Evolutionary conservation across 1,140 invertebrate genomes (phyloP).

Genomic region (Nebria ingens): DNA sequence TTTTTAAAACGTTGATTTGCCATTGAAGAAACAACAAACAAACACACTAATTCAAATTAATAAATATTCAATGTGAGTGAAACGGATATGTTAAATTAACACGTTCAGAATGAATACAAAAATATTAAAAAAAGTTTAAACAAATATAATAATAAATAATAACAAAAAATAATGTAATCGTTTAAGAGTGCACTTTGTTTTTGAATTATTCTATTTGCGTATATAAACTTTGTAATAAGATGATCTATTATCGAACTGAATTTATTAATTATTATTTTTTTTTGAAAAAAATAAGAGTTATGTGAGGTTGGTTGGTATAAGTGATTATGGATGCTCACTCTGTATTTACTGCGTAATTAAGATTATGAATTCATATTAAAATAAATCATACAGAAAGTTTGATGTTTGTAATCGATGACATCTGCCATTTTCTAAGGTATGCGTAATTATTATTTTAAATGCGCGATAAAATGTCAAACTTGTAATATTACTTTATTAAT

Average conservation of each 20-base stretch:
- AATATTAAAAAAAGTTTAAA: background rate
- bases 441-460: background rate
- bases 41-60: slow-evolving; percentile 1
- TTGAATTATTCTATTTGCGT: background rate
- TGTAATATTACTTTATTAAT: background rate
- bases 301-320: background rate
- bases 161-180: slow-evolving; percentile 2
- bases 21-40: background rate
- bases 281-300: background rate
- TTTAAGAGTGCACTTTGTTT: slow-evolving; percentile 8
- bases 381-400: background rate
- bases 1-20: background rate
- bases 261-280: background rate
- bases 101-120: slow-evolving; percentile 3
- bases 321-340: background rate
- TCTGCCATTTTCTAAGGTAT: background rate
- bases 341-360: background rate
- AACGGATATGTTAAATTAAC: slow-evolving; percentile 1
- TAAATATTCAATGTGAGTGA: slow-evolving; percentile 6
- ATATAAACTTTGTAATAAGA: background rate
- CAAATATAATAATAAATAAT: background rate
- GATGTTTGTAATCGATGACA: background rate
- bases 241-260: background rate
- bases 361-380: background rate
- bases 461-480: background rate